These are phyloP conservation scores for Eira barbara DNA, from an alignment of 2,113 vertebrate genomes.

Conservation along the genomic window DNA sequence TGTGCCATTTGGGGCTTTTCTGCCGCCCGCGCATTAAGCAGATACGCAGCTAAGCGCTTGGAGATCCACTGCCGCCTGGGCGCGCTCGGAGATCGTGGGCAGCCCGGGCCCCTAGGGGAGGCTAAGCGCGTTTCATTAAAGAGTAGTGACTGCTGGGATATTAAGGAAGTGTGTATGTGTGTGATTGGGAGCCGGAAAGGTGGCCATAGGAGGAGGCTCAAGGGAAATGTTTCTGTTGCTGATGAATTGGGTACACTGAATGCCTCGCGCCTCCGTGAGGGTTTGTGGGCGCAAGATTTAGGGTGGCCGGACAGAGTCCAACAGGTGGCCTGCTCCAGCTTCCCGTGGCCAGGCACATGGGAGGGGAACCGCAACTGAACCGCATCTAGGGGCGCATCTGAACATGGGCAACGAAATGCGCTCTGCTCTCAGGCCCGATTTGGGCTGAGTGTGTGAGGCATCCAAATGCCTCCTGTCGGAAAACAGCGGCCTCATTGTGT, in stretches of 20 bases:
- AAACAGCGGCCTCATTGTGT: slow-evolving; percentile 72
- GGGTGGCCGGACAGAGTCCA: slow-evolving; percentile 9
- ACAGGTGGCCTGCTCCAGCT: slow-evolving; percentile 62
- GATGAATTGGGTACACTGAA: background rate
- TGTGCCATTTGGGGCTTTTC: slow-evolving; percentile 44
- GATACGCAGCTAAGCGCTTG: slow-evolving; percentile 48
- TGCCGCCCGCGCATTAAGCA: slow-evolving; percentile 21
- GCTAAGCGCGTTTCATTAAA: background rate
- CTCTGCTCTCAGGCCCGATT: slow-evolving; percentile 15
- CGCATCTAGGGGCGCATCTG: background rate
- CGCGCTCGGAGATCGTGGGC: slow-evolving; percentile 33
- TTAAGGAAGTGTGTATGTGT: background rate
- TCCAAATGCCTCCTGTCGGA: slow-evolving; percentile 67
- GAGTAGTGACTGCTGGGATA: slow-evolving; percentile 19
- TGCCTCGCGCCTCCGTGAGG: background rate
- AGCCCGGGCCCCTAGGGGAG: background rate
- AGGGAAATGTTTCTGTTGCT: background rate
- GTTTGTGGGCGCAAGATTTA: background rate
- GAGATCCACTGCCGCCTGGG: slow-evolving; percentile 63
- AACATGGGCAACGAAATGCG: slow-evolving; percentile 40
- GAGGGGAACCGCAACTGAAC: background rate
- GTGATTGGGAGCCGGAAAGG: background rate
- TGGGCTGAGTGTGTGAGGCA: slow-evolving; percentile 55
- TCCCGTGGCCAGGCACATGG: background rate
- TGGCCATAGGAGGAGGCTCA: background rate